Evolutionary conservation across 35 echinoderm and acorn worm genomes (phyloP).

Genomic region (Anneissia japonica): DNA sequence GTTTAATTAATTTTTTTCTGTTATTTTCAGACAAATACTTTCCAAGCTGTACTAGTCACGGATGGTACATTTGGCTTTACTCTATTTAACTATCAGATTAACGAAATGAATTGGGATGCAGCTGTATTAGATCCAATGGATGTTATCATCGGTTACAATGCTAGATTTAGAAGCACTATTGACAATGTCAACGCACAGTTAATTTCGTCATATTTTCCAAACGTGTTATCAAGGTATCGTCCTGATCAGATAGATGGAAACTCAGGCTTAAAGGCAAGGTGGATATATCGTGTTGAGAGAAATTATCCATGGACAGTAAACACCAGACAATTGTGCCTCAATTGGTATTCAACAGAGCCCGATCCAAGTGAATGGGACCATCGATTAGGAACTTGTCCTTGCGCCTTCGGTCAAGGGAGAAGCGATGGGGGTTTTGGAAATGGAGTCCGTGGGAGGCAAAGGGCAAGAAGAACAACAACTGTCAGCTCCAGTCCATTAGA

Average conservation of each 20-base stretch:
- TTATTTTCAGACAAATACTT: slow-evolving; percentile 25
- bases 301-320: slow-evolving; percentile 32
- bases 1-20: too few relatives aligned
- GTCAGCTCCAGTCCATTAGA: too few relatives aligned
- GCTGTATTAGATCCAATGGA: slow-evolving; percentile 8
- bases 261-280: slow-evolving; percentile 31
- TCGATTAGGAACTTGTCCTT: slow-evolving; percentile 38
- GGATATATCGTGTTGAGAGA: slow-evolving; percentile 44
- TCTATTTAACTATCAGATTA: slow-evolving; percentile 47
- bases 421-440: slow-evolving; percentile 3
- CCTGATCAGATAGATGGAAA: slow-evolving; percentile 41
- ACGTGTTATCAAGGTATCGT: neutral
- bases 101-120: slow-evolving; percentile 43
- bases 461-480: too few relatives aligned
- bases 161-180: slow-evolving; percentile 10
- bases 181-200: slow-evolving; percentile 3
- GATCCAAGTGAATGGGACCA: slow-evolving; percentile 21
- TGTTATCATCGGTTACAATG: slow-evolving; percentile 45
- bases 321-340: slow-evolving; percentile 20
- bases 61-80: slow-evolving; percentile 36
- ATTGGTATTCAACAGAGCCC: slow-evolving; percentile 28
- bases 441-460: neutral
- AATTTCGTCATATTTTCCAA: neutral
- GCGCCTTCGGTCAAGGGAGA: slow-evolving; percentile 40
- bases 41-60: slow-evolving; percentile 49